Conservation (phyloP, 2,888 invertebrate species). For the Drosophila silvestris region DNA sequence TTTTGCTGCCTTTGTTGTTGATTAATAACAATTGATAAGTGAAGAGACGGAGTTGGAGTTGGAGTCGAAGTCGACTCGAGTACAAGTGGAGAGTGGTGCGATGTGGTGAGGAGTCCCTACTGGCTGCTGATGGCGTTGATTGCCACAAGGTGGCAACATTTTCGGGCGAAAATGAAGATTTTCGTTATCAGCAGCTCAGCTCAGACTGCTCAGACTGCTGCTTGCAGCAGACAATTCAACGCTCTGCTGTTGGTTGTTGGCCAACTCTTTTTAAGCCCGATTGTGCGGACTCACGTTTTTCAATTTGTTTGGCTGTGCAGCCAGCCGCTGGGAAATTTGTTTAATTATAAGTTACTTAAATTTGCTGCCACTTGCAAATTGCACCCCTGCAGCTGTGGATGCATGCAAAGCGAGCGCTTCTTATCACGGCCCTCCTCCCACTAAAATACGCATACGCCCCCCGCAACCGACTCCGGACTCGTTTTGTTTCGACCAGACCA, state of each 20-base stretch:
- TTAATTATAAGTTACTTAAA: slow-evolving; percentile 55
- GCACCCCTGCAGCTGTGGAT: background rate
- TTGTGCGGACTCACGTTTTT: slow-evolving; percentile 70
- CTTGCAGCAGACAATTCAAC: slow-evolving; percentile 4
- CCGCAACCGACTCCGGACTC: slow-evolving; percentile 30
- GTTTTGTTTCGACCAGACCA: slow-evolving; percentile 2
- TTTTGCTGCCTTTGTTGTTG: slow-evolving; percentile 69
- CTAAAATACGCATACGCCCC: slow-evolving; percentile 61
- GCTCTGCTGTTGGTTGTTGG: background rate
- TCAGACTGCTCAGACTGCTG: slow-evolving; percentile 1
- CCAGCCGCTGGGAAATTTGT: slow-evolving; percentile 52
- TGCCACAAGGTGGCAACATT: slow-evolving; percentile 75
- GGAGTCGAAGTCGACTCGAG: background rate
- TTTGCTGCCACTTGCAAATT: slow-evolving; percentile 11
- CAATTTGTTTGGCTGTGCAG: slow-evolving; percentile 63
- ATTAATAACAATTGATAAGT: slow-evolving; percentile 82
- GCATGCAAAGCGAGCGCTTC: slow-evolving; percentile 51
- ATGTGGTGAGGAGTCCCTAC: slow-evolving; percentile 25
- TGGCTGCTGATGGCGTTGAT: slow-evolving; percentile 75
- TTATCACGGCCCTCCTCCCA: slow-evolving; percentile 44
- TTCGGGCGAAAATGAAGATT: slow-evolving; percentile 81
- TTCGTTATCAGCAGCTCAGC: slow-evolving; percentile 63
- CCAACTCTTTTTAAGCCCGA: slow-evolving; percentile 16
- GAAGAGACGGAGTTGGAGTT: slow-evolving; percentile 1
- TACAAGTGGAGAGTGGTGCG: slow-evolving; percentile 12